Conservation (phyloP, 2,888 invertebrate genomes). For the Drosophila nr. medialis region DNA sequence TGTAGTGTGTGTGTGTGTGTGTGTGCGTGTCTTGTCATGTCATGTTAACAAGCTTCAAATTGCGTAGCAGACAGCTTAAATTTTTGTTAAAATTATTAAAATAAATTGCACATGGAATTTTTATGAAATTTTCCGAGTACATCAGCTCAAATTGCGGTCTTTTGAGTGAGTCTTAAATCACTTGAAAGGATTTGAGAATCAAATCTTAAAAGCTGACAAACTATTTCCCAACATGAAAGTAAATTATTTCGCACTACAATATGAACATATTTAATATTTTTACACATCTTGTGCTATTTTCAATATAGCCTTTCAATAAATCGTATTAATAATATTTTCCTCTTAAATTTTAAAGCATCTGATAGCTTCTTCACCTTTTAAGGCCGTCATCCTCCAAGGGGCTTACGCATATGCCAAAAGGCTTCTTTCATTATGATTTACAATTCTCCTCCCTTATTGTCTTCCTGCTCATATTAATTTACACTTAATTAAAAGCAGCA, state of each 20-base stretch:
- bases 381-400: not conserved
- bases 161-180: slow-evolving; percentile 4
- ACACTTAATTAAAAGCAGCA: slow-evolving; percentile 61
- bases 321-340: not conserved
- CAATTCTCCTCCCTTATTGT: slow-evolving; percentile 25
- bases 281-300: not conserved
- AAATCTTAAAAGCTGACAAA: not conserved
- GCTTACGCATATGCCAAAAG: slow-evolving; percentile 13
- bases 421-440: slow-evolving; percentile 35
- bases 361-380: not conserved
- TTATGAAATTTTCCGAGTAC: slow-evolving; percentile 24
- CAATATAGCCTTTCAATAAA: not conserved
- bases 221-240: not conserved
- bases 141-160: slow-evolving; percentile 5
- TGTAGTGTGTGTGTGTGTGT: slow-evolving; percentile 10
- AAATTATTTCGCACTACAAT: not conserved
- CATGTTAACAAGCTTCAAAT: slow-evolving; percentile 68
- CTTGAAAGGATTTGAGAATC: not conserved
- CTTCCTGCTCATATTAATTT: slow-evolving; percentile 52
- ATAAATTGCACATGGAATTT: slow-evolving; percentile 35
- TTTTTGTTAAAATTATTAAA: slow-evolving; percentile 39
- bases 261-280: not conserved
- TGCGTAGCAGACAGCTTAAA: slow-evolving; percentile 38
- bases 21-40: slow-evolving; percentile 52
- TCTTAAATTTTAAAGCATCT: not conserved